Evolutionary conservation across 2,888 invertebrate genomes (phyloP), one percentile per base, ranked within the genome.

Genomic region (Pyrgus malvae): DNA sequence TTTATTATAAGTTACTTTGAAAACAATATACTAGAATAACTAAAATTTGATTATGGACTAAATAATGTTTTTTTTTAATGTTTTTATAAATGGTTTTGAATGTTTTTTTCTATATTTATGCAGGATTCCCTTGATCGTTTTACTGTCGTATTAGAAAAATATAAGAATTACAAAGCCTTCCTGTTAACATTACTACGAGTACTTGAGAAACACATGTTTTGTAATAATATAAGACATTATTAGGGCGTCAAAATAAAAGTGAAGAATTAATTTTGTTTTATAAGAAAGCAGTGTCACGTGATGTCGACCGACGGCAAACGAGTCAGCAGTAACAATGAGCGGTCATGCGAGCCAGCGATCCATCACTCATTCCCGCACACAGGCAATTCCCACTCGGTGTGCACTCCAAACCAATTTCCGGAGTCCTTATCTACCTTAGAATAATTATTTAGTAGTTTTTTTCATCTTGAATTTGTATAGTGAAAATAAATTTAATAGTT

Each of bases 391-490:
- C 80, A 79, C 79, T 80, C 78, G 70, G 78, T 75, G 76, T 65
- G 78, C 81, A 83, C 80, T 87, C 85, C 80, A 74, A 80, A 76
- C 86, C 84, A 90, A 89, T 90, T 90, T 89, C 89, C 89, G 86
- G 76, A 59, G 63, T 66, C 76, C 86, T 88, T 89, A 88, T 89
- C 88, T 83, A 65, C 68, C 71, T 72, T 65, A 70, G 42, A 25
- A n/a, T n/a, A n/a, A n/a, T n/a, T n/a, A n/a, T n/a, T n/a, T n/a
- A 25, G 27, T 61, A 78, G 77, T 79, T 76, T 79, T 83, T 79
- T 80, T 80, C 80, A 75, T 72, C 70, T 59, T 60, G 63, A 67
- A 83, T 87, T 87, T 85, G 85, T 83, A 86, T 85, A 86, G 84
- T 83, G 80, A 80, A 86, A 88, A 88, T 87, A 87, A 87, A 84